Conservation (phyloP, 1,140 invertebrate species). For the Lepidostoma basale region DNA sequence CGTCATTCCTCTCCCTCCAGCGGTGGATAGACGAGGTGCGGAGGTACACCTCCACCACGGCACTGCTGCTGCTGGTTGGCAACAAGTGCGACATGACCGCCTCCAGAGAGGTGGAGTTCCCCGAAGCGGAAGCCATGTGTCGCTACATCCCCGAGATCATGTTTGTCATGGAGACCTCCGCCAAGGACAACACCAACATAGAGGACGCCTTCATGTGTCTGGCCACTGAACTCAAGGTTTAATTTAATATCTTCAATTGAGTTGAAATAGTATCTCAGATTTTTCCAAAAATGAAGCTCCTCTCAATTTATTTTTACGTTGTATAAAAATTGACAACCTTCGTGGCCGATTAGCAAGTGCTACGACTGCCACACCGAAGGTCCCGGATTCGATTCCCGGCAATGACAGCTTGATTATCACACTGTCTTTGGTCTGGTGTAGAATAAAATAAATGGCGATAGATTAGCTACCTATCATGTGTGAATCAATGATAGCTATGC, state of each 20-base stretch:
- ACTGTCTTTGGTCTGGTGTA: too few relatives aligned
- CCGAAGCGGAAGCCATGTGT: constrained; percentile 83
- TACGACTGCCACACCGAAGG: too few relatives aligned
- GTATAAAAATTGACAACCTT: constrained; percentile 20
- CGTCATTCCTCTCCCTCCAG: constrained; percentile 86
- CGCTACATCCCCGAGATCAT: constrained; percentile 84
- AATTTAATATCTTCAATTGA: constrained; percentile 1
- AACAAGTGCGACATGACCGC: constrained; percentile 89
- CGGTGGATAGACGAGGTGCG: constrained; percentile 95
- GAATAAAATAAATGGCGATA: too few relatives aligned
- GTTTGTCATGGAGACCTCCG: constrained; percentile 88
- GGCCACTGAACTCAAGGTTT: constrained; percentile 85
- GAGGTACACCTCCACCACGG: constrained; percentile 88
- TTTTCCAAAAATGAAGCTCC: neutral
- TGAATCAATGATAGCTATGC: too few relatives aligned
- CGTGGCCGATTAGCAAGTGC: too few relatives aligned
- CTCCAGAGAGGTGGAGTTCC: constrained; percentile 80
- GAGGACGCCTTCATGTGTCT: constrained; percentile 89
- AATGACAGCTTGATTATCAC: too few relatives aligned
- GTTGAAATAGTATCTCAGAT: neutral
- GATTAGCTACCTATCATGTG: too few relatives aligned
- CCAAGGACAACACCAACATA: constrained; percentile 92
- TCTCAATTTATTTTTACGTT: neutral
- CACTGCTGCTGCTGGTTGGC: constrained; percentile 87
- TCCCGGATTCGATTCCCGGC: too few relatives aligned